Base-by-base conservation (phyloP, 2,888 invertebrate genomes). In the Allacma fusca region DNA sequence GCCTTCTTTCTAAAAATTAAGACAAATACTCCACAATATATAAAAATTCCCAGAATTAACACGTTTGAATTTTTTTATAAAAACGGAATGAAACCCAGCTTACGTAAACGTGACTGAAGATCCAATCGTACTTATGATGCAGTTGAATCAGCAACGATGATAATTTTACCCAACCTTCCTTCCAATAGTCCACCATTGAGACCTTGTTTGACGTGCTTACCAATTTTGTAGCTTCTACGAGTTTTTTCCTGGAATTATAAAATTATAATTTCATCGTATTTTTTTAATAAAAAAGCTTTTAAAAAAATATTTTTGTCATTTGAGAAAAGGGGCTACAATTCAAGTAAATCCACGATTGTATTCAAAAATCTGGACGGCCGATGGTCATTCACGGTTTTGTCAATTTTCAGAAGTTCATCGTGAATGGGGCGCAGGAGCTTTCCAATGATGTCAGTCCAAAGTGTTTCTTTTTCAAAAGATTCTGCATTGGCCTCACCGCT, bases 111-210 rank as follows among this genome's bases (percentile, higher is more conserved):
- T 74, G 77, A 12, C 73, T 71, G 44, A 79, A 77, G 19, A 75
- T 64, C 69, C 69, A 72, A 26, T 79, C 75, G 29, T 79, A 79
- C 44, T 77, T 74, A 26, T 68, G 69, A 26, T 77, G 77, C 24
- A 79, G 13, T 70, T 77, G 79, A 7, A 44, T 23, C 1, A 77
- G 23, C 21, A 79, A n/a, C 1, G 69, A 74, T 1, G 77, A 69
- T n/a, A 77, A 21, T 69, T 70, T 73, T n/a, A 79, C 69, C 79
- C 79, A 79, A 40, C 40, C 70, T 68, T 77, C 79, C 62, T 77
- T 79, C 69, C 74, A 77, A 29, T 26, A 73, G 19, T 77, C 75
- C 0, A 75, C n/a, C 1, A 71, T 9, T 5, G 1, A 9, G 24
- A 64, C 43, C 21, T 69, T 23, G 5, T 57, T 50, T 5, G 70